Evolutionary conservation across 1,140 invertebrate genomes (phyloP), one percentile per base, ranked within the genome.

Genomic region (Ceratoteleas bidentatus): DNA sequence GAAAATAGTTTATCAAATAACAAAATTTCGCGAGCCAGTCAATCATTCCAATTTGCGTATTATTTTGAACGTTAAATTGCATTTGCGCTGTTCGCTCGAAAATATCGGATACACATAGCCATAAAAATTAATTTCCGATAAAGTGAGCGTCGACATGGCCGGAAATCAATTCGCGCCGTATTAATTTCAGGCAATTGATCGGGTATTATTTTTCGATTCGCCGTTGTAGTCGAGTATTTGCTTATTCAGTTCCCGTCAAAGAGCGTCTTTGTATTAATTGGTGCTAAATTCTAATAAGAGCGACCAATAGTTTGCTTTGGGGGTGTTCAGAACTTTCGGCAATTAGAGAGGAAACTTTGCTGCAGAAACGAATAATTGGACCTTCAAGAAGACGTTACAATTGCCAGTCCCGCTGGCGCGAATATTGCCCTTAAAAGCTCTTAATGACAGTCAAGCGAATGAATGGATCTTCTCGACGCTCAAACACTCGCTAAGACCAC

Each of bases 361-460:
- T 56, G 58, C 60, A 56, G 70, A 73, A 73, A 73, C 58, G 60
- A 73, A 73, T 73, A 73, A 73, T 73, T 73, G 70, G 60, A 57
- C 58, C 70, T 73, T 73, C 52, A 73, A 73, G 43, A 73, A 50
- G 70, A 64, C 53, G 60, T 73, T 73, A 64, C 60, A 73, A 73
- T 73, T 73, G 60, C 60, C 70, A 73, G 60, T 64, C 50, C 70
- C 57, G 58, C 70, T 52, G 60, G 32, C 24, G 60, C 70, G 60
- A 64, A 64, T 73, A 73, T 73, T 73, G 70, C 70, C 60, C 60
- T 73, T 73, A 73, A 73, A 73, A 73, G 70, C 58, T 73, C 70
- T 64, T 73, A 64, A 73, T 61, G 60, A 64, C 60, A 73, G 70
- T 62, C 50, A 73, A 73, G 60, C 60, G 70, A 73, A 64, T 73